phyloP scores from a whole-genome alignment of 2,113 vertebrate species.

The Todiramphus saurophagus region DNA sequence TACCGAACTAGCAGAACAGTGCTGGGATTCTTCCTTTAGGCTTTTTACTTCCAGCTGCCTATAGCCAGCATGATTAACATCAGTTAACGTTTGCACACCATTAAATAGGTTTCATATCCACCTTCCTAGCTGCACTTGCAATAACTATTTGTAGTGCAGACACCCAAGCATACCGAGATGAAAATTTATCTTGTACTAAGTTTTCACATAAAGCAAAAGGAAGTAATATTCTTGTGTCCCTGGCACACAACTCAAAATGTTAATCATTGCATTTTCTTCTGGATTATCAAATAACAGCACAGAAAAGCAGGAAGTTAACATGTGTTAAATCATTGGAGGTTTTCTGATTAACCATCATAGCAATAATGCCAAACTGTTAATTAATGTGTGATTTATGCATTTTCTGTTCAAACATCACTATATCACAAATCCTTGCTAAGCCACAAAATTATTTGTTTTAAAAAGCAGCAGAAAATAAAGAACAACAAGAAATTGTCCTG shows the following conservation, averaged over 20 bases:
- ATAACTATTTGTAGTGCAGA: not conserved
- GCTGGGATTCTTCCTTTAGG: not conserved
- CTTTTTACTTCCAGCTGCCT: not conserved
- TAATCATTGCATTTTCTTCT: not conserved
- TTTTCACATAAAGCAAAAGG: not conserved
- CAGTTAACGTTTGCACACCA: not conserved
- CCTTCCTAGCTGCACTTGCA: not conserved
- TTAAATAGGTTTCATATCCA: not conserved
- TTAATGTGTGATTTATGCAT: not conserved
- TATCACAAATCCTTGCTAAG: not conserved
- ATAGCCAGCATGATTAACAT: not conserved
- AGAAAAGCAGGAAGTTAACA: not conserved
- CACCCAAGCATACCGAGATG: not conserved
- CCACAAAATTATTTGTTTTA: not conserved
- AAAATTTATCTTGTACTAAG: not conserved
- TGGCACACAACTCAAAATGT: not conserved
- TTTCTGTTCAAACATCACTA: not conserved
- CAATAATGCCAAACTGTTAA: not conserved
- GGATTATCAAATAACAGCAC: not conserved
- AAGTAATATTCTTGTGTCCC: not conserved
- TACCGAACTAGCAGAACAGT: not conserved
- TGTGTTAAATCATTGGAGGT: not conserved
- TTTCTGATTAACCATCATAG: not conserved
- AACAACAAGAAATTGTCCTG: not conserved
- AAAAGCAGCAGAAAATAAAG: not conserved